Percentiles rank a stretch among this genome's conserved stretches.
These are phyloP conservation scores for Synanthedon andrenaeformis DNA, from an alignment of 2,888 invertebrate species.

Conservation along the genomic window DNA sequence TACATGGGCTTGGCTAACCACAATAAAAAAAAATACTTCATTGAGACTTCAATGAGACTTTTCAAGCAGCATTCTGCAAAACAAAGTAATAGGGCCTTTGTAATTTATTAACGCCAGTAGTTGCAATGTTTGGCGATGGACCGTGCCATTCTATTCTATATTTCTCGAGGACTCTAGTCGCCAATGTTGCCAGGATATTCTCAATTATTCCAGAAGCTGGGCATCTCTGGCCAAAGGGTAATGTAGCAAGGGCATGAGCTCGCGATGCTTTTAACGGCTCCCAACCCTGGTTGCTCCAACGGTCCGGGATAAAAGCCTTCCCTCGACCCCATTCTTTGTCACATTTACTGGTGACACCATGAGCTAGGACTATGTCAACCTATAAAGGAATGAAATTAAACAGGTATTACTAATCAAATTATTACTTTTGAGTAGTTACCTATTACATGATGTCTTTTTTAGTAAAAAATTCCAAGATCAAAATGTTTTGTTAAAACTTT, in stretches of 20 bases:
- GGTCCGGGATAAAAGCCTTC: constrained; percentile 50
- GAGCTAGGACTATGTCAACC: constrained; percentile 60
- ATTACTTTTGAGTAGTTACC: background rate
- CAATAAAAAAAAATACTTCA: too few species aligned
- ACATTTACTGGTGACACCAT: constrained; percentile 47
- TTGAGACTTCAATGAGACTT: background rate
- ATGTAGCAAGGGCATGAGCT: constrained; percentile 43
- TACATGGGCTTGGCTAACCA: too few species aligned
- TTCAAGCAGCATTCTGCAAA: constrained; percentile 40
- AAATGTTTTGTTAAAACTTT: too few species aligned
- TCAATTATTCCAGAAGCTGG: constrained; percentile 41
- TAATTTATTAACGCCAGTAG: constrained; percentile 45
- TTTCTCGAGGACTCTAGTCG: constrained; percentile 38
- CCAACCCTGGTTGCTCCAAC: constrained; percentile 48
- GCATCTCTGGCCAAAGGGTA: constrained; percentile 50
- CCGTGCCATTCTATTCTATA: constrained; percentile 64
- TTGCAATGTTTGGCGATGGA: constrained; percentile 32
- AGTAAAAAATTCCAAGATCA: too few species aligned
- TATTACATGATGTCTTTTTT: background rate
- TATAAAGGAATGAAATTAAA: constrained; percentile 9
- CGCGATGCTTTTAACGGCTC: constrained; percentile 40
- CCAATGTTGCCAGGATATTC: constrained; percentile 37
- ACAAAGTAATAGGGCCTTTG: constrained; percentile 56
- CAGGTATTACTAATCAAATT: background rate
- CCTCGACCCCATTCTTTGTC: constrained; percentile 53